A percentile compares a stretch with the other conserved stretches of the same genome.
These are phyloP conservation scores for Nasua narica DNA, from an alignment of 2,797 vertebrate species.

Conservation along the genomic window DNA sequence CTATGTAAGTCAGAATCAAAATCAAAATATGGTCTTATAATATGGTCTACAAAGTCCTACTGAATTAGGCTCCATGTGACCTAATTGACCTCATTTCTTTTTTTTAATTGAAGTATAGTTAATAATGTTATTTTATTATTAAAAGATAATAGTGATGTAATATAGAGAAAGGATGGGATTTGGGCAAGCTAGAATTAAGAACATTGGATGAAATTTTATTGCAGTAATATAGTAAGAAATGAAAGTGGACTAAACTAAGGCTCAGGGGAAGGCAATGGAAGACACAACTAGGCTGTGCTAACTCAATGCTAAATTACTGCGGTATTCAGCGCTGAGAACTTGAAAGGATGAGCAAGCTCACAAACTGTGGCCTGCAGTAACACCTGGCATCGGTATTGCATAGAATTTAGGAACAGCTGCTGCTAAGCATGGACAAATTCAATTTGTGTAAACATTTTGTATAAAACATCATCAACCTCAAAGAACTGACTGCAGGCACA, in stretches of 20 bases:
- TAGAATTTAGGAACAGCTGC: constrained; percentile 49
- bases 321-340: neutral
- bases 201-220: neutral
- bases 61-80: neutral
- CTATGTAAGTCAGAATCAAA: neutral
- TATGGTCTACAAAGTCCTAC: neutral
- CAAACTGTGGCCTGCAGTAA: neutral
- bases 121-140: neutral
- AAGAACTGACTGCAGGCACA: neutral
- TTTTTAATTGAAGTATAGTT: neutral
- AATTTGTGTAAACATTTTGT: neutral
- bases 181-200: neutral
- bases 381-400: constrained; percentile 39
- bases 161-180: neutral
- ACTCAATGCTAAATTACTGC: neutral
- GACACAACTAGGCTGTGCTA: neutral
- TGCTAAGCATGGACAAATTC: constrained; percentile 37
- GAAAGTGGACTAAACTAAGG: neutral
- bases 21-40: neutral
- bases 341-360: constrained; percentile 15
- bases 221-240: neutral
- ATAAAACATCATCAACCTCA: neutral
- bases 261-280: neutral
- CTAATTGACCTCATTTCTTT: neutral
- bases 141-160: neutral